Base-by-base conservation (phyloP, 2,888 invertebrate species). In the Leucoma salicis region DNA sequence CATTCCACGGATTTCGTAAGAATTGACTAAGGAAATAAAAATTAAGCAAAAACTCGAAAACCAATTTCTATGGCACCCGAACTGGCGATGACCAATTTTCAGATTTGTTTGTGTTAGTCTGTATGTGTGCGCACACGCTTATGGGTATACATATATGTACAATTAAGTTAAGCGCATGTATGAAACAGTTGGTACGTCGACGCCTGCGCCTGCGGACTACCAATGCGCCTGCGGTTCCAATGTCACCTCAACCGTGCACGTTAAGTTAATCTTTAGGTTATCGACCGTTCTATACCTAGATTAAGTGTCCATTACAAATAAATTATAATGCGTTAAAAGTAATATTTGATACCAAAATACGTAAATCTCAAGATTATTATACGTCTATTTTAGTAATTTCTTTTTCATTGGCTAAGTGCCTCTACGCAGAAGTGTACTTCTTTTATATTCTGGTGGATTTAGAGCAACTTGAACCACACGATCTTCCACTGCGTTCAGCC, bases 191-290 rank as follows among this genome's bases (percentile, higher is more conserved):
- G 36, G 50, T 43, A 39, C 48, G 42, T 42, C 44, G 61, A 42
- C 78, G 77, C 73, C 68, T 52, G 75, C 74, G 77, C 74, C 71
- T 35, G 52, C 44, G 55, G 54, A 55, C 42, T 21, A n/a, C n/a
- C n/a, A n/a, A n/a, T n/a, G n/a, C n/a, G n/a, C n/a, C n/a, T n/a
- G n/a, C n/a, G n/a, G n/a, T n/a, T 66, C 66, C 80, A 82, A 81
- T 74, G 82, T 82, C 81, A 82, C 81, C 44, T 49, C 65, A 74
- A 82, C 80, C 81, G 82, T 81, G 43, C 48, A 48, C 51, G 59
- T 58, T 65, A 53, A 67, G 70, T 72, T 72, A 74, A 74, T 77
- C 70, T 72, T 55, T 49, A 65, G 80, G 73, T 72, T 67, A 54
- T 63, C 77, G 79, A 78, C 80, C 78, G 63, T 49, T 45, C 38